Conservation (phyloP, 2,797 vertebrate species). For the Taenioides sp. region DNA sequence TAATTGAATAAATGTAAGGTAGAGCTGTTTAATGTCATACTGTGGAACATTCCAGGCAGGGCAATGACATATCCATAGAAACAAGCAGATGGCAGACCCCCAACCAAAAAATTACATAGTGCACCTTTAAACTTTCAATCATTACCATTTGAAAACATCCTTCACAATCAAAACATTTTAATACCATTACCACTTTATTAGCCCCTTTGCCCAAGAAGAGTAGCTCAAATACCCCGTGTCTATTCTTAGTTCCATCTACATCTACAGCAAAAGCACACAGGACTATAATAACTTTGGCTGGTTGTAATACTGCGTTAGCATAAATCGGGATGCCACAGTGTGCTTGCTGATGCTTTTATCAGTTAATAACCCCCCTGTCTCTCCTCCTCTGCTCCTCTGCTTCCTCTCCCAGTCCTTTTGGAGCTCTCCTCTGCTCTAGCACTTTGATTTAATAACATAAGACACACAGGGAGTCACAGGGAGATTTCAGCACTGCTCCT, state of each 20-base stretch:
- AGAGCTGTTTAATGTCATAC: too few relatives aligned
- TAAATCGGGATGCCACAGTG: neutral
- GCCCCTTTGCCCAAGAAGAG: too few relatives aligned
- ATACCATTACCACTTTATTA: too few relatives aligned
- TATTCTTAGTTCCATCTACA: neutral
- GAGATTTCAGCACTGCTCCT: constrained; percentile 21
- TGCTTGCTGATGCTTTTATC: constrained; percentile 26
- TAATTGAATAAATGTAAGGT: too few relatives aligned
- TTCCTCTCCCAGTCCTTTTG: constrained; percentile 3
- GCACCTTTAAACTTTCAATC: too few relatives aligned
- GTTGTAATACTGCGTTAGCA: neutral
- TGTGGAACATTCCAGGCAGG: too few relatives aligned
- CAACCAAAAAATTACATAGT: too few relatives aligned
- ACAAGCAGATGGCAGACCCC: too few relatives aligned
- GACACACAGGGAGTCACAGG: constrained; percentile 16
- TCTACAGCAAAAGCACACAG: neutral
- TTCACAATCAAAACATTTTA: too few relatives aligned
- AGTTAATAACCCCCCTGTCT: constrained; percentile 12
- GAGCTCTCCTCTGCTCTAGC: neutral
- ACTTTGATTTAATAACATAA: constrained; percentile 40
- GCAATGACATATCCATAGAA: too few relatives aligned
- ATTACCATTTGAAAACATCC: too few relatives aligned
- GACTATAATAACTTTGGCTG: neutral
- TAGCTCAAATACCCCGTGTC: neutral
- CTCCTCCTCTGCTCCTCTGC: too few relatives aligned